Conservation (phyloP, 2,888 invertebrate species). For the Scrobipalpa costella region DNA sequence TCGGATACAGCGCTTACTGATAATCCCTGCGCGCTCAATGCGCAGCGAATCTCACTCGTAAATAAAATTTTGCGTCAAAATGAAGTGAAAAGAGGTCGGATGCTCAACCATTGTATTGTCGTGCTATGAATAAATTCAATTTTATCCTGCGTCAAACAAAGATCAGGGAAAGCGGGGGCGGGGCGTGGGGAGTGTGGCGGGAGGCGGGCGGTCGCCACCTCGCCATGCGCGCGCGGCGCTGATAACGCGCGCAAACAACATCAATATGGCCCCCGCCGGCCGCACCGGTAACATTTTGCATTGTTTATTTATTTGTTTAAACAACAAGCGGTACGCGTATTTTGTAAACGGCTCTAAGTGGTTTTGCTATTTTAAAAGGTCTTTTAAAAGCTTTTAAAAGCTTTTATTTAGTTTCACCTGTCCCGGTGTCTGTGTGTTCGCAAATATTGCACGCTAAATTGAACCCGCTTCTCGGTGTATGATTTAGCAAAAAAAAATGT, state of each 20-base stretch:
- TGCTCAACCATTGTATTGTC: background rate
- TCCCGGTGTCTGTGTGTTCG: no score
- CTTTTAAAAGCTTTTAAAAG: no score
- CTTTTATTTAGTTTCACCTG: no score
- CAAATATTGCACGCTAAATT: no score
- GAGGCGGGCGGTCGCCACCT: background rate
- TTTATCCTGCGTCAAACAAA: constrained; percentile 15
- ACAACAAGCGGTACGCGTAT: background rate
- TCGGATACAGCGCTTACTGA: constrained; percentile 15
- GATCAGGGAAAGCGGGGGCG: background rate
- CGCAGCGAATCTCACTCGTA: background rate
- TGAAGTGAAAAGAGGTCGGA: background rate
- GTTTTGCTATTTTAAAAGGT: no score
- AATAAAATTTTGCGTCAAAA: constrained; percentile 10
- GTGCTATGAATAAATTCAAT: background rate
- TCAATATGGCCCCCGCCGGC: constrained; percentile 52
- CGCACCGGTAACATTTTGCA: constrained; percentile 12
- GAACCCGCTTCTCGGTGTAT: no score
- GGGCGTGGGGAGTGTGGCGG: background rate
- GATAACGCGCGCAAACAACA: constrained; percentile 64
- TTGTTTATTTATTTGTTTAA: constrained; percentile 31
- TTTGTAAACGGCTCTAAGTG: background rate
- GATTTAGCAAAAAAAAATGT: no score
- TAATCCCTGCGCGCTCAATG: constrained; percentile 17
- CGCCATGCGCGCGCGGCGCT: constrained; percentile 25